phyloP scores from a whole-genome alignment of 53 echinoderm and acorn worm species.

The Crossaster papposus region DNA sequence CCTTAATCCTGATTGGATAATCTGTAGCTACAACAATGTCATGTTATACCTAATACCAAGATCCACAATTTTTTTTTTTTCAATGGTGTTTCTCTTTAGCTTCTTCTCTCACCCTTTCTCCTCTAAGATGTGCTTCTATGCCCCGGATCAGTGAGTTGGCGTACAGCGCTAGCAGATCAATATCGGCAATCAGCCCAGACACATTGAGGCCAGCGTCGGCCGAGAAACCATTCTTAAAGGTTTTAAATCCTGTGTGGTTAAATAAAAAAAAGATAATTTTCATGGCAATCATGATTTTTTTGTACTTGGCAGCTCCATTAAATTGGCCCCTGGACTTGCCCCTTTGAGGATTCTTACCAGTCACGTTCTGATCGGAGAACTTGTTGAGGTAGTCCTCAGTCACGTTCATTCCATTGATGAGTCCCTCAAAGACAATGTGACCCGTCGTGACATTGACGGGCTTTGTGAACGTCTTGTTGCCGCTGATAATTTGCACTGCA shows the following conservation, averaged over 20 bases:
- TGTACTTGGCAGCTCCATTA: too few species aligned
- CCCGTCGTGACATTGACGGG: constrained; percentile 58
- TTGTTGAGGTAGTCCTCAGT: constrained; percentile 58
- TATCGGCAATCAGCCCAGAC: constrained; percentile 38
- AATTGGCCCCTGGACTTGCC: background rate
- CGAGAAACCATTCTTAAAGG: constrained; percentile 56
- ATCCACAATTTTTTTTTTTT: background rate
- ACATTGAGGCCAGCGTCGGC: constrained; percentile 43
- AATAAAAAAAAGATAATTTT: background rate
- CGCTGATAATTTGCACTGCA: constrained; percentile 63
- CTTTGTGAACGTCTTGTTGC: constrained; percentile 60
- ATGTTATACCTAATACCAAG: too few species aligned
- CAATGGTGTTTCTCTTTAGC: too few species aligned
- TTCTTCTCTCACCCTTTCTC: constrained; percentile 40
- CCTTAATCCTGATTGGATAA: too few species aligned
- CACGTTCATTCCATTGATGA: constrained; percentile 70
- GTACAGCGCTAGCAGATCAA: constrained; percentile 48
- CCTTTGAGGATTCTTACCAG: constrained; percentile 13
- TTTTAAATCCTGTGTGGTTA: constrained; percentile 18
- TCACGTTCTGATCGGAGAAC: constrained; percentile 44
- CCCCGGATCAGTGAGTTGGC: constrained; percentile 37
- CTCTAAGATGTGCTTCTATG: constrained; percentile 46
- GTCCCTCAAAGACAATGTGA: constrained; percentile 43
- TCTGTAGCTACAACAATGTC: too few species aligned
- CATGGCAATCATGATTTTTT: background rate